phyloP scores from a whole-genome alignment of 2,888 invertebrate species.

The Eupithecia insigniata region DNA sequence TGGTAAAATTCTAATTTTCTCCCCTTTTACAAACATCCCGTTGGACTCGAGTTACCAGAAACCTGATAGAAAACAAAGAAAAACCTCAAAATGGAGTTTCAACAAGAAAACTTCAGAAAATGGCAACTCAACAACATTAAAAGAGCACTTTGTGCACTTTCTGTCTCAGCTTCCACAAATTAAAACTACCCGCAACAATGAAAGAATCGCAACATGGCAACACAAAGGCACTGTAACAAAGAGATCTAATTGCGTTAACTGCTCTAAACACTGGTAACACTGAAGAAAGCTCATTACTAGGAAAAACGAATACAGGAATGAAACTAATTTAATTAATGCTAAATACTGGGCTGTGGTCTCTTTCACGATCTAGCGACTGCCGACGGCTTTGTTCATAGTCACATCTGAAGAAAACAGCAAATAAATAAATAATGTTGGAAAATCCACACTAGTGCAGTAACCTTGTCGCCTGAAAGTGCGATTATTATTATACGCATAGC shows the following conservation, averaged over 20 bases:
- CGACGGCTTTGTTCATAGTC: not conserved
- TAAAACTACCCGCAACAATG: slow-evolving; percentile 25
- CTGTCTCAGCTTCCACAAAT: slow-evolving; percentile 14
- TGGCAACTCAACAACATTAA: not conserved
- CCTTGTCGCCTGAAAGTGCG: too few species aligned
- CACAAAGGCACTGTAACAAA: slow-evolving; percentile 34
- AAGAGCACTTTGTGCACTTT: not conserved
- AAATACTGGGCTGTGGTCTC: slow-evolving; percentile 2
- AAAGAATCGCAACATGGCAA: slow-evolving; percentile 29
- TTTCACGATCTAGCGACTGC: not conserved
- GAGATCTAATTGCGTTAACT: slow-evolving; percentile 39
- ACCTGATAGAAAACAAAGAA: not conserved
- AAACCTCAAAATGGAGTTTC: not conserved
- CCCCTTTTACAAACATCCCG: not conserved
- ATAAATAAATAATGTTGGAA: too few species aligned
- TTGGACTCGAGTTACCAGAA: not conserved
- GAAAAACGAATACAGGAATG: slow-evolving; percentile 27
- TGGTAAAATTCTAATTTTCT: not conserved
- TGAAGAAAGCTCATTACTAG: slow-evolving; percentile 35
- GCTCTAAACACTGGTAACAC: slow-evolving; percentile 35
- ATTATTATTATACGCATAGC: too few species aligned
- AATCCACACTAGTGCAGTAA: too few species aligned
- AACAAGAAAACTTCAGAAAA: slow-evolving; percentile 1
- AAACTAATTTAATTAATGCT: slow-evolving; percentile 4
- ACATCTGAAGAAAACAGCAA: too few species aligned